phyloP scores from a whole-genome alignment of 2,797 vertebrate genomes.

The Sciaenops ocellatus region DNA sequence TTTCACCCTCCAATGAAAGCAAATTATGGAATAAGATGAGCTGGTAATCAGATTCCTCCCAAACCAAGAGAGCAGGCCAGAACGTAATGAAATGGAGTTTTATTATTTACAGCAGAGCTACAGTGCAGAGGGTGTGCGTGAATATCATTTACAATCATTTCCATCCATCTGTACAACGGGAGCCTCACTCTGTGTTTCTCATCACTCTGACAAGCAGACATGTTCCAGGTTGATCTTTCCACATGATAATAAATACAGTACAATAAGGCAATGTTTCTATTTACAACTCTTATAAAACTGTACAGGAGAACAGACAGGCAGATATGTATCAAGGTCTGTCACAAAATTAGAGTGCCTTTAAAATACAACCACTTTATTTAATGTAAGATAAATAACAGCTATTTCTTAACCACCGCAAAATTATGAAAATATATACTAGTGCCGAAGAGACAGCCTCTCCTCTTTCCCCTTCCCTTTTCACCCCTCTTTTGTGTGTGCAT shows the following conservation, averaged over 20 bases:
- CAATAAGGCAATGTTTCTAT: conserved; percentile 82
- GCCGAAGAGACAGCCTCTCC: conserved; percentile 48
- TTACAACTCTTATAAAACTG: conserved; percentile 85
- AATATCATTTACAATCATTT: conserved; percentile 73
- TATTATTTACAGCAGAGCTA: conserved; percentile 83
- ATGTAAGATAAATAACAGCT: conserved; percentile 52
- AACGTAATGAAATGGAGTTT: conserved; percentile 78
- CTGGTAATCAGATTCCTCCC: conserved; percentile 64
- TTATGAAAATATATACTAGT: conserved; percentile 62
- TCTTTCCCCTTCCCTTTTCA: conserved; percentile 47
- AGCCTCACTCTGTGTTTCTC: conserved; percentile 45
- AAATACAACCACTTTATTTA: conserved; percentile 51
- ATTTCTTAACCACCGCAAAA: conserved; percentile 71
- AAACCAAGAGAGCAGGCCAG: conserved; percentile 52
- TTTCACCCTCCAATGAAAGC: conserved; percentile 69
- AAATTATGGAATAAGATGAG: conserved; percentile 71
- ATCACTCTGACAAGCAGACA: conserved; percentile 47
- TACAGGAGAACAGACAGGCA: conserved; percentile 71
- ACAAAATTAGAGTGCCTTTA: conserved; percentile 35
- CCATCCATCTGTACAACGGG: conserved; percentile 63
- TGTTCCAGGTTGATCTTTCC: conserved; percentile 67
- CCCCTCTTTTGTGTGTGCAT: conserved; percentile 54
- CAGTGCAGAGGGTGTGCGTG: conserved; percentile 69
- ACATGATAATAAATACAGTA: conserved; percentile 72
- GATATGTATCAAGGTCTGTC: conserved; percentile 34